phyloP scores from a whole-genome alignment of 2,113 vertebrate genomes.

The Chelonoidis abingdonii region DNA sequence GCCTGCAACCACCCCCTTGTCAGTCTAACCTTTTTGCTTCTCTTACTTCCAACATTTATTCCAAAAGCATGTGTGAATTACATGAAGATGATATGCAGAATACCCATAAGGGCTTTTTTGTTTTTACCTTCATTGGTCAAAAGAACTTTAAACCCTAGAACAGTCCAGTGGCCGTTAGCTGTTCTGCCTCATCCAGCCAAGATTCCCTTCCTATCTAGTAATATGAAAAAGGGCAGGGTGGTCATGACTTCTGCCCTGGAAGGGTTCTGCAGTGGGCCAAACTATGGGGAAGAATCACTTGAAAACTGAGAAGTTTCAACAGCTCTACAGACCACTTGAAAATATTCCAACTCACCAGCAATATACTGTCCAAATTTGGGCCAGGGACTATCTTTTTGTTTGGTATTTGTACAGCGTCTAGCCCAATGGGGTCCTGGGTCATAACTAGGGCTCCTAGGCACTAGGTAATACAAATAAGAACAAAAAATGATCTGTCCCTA shows the following conservation, averaged over 20 bases:
- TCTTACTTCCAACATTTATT: background rate
- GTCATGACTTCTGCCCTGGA: background rate
- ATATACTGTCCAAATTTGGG: background rate
- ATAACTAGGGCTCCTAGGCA: too few relatives aligned
- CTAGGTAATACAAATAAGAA: too few relatives aligned
- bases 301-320: background rate
- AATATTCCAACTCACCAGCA: background rate
- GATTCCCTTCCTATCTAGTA: background rate
- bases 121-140: background rate
- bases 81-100: background rate
- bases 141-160: background rate
- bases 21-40: background rate
- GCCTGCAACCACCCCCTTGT: background rate
- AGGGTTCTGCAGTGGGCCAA: background rate
- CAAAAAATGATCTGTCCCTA: too few relatives aligned
- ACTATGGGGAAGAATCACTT: background rate
- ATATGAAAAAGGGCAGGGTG: background rate
- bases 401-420: background rate
- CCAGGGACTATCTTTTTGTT: background rate
- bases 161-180: fast-evolving
- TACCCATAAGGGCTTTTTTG: background rate
- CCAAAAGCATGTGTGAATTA: background rate
- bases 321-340: background rate
- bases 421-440: too few relatives aligned
- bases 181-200: background rate